A percentile compares a stretch with the other conserved stretches of the same genome.
phyloP scores from a whole-genome alignment of 2,113 vertebrate species.

The Cyphotilapia sp. region DNA sequence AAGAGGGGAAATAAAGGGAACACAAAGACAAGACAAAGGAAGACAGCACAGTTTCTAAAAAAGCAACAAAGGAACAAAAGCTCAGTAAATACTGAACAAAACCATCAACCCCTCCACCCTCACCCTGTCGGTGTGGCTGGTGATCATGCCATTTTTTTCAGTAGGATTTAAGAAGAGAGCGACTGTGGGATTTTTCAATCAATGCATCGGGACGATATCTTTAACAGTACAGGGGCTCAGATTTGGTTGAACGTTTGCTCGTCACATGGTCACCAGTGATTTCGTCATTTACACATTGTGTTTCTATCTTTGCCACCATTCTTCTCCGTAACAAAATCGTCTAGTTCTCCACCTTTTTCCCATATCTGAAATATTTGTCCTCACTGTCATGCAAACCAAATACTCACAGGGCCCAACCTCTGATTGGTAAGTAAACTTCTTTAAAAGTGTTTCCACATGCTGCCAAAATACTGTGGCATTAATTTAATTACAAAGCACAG shows the following conservation, averaged over 20 bases:
- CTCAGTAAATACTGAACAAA: background rate
- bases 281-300: background rate
- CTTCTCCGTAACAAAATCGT: background rate
- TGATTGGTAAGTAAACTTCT: background rate
- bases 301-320: background rate
- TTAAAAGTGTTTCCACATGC: background rate
- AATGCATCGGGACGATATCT: background rate
- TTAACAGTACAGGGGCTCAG: background rate
- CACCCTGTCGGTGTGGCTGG: rapidly evolving
- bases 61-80: background rate
- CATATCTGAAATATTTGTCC: rapidly evolving
- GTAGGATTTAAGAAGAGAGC: rapidly evolving
- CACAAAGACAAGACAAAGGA: background rate
- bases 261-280: background rate
- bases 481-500: background rate
- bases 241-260: background rate
- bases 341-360: background rate
- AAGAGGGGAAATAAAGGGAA: rapidly evolving
- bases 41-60: background rate
- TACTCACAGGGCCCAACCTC: background rate
- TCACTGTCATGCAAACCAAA: background rate
- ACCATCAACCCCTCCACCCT: rapidly evolving
- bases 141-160: background rate
- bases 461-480: background rate
- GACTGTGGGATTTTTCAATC: background rate